These are phyloP conservation scores for Ormia ochracea DNA, from an alignment of 2,888 invertebrate genomes.

Conservation along the genomic window DNA sequence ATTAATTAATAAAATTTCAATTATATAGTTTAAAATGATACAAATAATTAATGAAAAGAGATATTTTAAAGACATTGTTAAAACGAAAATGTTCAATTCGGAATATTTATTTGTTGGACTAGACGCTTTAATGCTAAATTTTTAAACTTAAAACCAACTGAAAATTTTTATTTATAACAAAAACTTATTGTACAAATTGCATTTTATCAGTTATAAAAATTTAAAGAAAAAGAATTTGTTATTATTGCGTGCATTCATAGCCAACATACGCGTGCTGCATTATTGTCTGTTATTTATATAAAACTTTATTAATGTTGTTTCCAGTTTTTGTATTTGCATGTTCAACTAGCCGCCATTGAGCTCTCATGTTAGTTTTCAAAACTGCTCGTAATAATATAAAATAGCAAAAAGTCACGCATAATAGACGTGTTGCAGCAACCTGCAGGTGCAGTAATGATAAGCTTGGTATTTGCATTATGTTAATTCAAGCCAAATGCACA, in stretches of 20 bases:
- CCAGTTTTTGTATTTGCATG: not conserved
- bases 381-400: constrained; percentile 32
- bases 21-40: no score
- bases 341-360: not conserved
- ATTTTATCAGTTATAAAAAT: no score
- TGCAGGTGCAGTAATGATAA: not conserved
- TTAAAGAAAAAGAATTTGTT: no score
- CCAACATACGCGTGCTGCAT: not conserved
- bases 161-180: no score
- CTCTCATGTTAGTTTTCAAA: not conserved
- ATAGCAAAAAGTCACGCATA: constrained; percentile 57
- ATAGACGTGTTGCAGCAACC: constrained; percentile 41
- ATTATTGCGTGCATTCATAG: not conserved
- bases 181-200: no score
- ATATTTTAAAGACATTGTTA: no score
- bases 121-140: no score
- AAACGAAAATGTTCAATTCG: no score
- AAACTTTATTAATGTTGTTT: not conserved
- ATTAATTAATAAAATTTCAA: no score
- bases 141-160: no score
- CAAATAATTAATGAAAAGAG: no score
- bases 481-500: not conserved
- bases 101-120: no score
- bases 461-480: not conserved
- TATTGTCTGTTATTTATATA: not conserved